Evolutionary conservation across 2,113 vertebrate species (phyloP).

Genomic region (Paramisgurnus dabryanus): DNA sequence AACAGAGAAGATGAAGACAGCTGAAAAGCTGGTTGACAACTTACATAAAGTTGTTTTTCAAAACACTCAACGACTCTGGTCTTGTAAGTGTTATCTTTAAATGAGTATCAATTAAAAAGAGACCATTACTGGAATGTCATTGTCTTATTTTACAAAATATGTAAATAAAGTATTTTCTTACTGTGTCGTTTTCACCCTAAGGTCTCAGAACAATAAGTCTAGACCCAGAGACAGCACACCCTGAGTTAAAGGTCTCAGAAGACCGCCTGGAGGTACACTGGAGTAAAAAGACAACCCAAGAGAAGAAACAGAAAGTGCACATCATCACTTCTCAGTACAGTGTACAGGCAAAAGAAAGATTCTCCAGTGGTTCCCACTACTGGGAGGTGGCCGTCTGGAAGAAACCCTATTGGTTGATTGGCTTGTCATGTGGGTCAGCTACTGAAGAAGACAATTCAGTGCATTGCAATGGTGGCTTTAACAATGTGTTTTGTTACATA

Average conservation of each 20-base stretch:
- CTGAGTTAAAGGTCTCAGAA: conserved; percentile 68
- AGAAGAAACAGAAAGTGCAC: conserved; percentile 34
- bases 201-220: conserved; percentile 66
- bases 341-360: conserved; percentile 63
- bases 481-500: conserved; percentile 47
- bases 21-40: conserved; percentile 69
- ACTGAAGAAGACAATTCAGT: background rate
- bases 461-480: background rate
- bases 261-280: conserved; percentile 69
- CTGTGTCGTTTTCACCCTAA: conserved; percentile 50
- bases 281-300: conserved; percentile 57
- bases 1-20: conserved; percentile 66
- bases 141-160: conserved; percentile 3
- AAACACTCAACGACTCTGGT: conserved; percentile 71
- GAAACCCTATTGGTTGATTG: conserved; percentile 76
- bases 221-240: conserved; percentile 67
- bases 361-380: conserved; percentile 66
- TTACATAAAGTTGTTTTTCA: conserved; percentile 67
- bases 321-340: conserved; percentile 69
- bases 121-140: background rate
- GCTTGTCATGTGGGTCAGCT: conserved; percentile 54
- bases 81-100: conserved; percentile 62
- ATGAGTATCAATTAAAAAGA: conserved; percentile 36
- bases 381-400: conserved; percentile 75
- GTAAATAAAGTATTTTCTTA: background rate